Conservation (phyloP, 1,140 invertebrate genomes). For the Amphibalanus amphitrite region DNA sequence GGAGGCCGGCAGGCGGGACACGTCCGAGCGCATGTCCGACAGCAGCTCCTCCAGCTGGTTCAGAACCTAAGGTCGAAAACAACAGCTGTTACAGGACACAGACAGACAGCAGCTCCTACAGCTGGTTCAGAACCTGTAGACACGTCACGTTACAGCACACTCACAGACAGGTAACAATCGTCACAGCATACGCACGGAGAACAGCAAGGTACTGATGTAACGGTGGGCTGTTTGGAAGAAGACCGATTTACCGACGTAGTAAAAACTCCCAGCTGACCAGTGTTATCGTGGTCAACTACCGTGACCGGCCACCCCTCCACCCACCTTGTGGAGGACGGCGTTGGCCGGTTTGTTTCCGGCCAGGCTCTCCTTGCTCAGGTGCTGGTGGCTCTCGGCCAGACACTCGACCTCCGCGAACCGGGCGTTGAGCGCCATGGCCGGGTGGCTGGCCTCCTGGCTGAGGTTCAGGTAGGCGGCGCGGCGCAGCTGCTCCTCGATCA, state of each 20-base stretch:
- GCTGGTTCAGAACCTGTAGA: too few species aligned
- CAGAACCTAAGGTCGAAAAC: too few species aligned
- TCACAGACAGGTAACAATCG: too few species aligned
- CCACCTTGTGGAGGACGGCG: slow-evolving; percentile 90
- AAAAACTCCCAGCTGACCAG: too few species aligned
- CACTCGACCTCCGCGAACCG: slow-evolving; percentile 91
- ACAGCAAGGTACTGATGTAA: too few species aligned
- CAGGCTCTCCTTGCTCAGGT: slow-evolving; percentile 88
- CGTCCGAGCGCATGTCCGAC: slow-evolving; percentile 99
- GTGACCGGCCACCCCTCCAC: background rate
- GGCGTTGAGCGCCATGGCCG: slow-evolving; percentile 89
- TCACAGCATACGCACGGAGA: too few species aligned
- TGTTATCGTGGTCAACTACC: too few species aligned
- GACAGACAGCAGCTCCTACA: too few species aligned
- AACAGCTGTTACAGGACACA: too few species aligned
- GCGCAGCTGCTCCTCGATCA: slow-evolving; percentile 95
- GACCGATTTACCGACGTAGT: too few species aligned
- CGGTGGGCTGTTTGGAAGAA: too few species aligned
- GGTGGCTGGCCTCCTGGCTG: slow-evolving; percentile 91
- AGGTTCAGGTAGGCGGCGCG: slow-evolving; percentile 93
- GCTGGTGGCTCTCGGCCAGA: slow-evolving; percentile 80
- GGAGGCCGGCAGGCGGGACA: slow-evolving; percentile 88
- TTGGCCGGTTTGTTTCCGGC: slow-evolving; percentile 97
- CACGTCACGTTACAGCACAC: too few species aligned
- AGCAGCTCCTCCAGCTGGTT: slow-evolving; percentile 96